phyloP scores from a whole-genome alignment of 2,113 vertebrate species.

The Procavia capensis region DNA sequence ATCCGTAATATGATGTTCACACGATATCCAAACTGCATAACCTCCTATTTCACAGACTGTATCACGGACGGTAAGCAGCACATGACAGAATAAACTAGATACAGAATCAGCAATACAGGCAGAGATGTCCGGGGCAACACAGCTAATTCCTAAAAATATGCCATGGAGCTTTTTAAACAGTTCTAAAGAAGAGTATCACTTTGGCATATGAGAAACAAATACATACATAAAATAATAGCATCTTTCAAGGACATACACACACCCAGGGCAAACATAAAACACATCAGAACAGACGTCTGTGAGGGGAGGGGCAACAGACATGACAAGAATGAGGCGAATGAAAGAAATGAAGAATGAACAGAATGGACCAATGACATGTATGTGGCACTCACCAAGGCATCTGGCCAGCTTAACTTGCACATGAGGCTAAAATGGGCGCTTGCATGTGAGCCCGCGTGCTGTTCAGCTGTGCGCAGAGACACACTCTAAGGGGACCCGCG shows the following conservation, averaged over 20 bases:
- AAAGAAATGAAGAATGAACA: not conserved
- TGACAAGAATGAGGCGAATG: not conserved
- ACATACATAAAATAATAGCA: not conserved
- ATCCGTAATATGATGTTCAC: too few relatives aligned
- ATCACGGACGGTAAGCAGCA: too few relatives aligned
- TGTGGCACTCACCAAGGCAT: not conserved
- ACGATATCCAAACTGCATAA: too few relatives aligned
- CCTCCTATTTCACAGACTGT: too few relatives aligned
- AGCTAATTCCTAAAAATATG: not conserved
- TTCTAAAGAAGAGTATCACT: not conserved
- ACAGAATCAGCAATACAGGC: not conserved
- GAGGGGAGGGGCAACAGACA: not conserved
- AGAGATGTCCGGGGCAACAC: fast-evolving
- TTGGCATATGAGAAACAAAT: not conserved
- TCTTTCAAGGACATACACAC: not conserved
- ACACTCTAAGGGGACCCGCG: not conserved
- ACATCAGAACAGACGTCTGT: not conserved
- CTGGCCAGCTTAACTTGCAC: not conserved
- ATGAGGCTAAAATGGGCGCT: fast-evolving
- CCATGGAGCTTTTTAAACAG: not conserved
- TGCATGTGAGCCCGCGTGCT: too few relatives aligned
- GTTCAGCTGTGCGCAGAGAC: too few relatives aligned
- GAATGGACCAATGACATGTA: not conserved
- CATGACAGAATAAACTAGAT: not conserved
- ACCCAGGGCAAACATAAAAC: not conserved